These are phyloP conservation scores for Sebastes oblongus DNA, from an alignment of 2,797 vertebrate species.

Conservation along the genomic window DNA sequence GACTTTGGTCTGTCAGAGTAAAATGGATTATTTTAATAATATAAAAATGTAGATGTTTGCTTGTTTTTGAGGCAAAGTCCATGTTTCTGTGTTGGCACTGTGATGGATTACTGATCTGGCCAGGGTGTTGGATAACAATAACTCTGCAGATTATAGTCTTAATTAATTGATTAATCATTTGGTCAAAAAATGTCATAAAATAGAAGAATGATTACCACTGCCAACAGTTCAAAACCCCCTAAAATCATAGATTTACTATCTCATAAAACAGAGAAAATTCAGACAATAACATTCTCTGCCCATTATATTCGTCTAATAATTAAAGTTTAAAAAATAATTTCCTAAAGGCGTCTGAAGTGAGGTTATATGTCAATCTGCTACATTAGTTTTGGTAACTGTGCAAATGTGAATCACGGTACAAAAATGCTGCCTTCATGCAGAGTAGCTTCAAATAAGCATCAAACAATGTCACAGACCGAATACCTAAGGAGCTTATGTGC, in stretches of 20 bases:
- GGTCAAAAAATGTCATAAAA: neutral
- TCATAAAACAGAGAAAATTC: neutral
- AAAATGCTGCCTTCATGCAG: neutral
- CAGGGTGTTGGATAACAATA: neutral
- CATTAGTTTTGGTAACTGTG: neutral
- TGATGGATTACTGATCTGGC: neutral
- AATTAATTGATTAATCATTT: neutral
- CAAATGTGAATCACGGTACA: neutral
- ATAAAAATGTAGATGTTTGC: neutral
- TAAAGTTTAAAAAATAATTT: neutral
- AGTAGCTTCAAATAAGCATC: conserved; percentile 42
- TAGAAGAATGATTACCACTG: neutral
- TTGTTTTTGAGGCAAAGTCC: neutral
- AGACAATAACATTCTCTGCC: no score
- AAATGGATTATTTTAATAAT: neutral
- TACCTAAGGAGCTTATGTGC: conserved; percentile 22
- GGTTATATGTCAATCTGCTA: neutral
- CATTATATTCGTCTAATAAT: neutral
- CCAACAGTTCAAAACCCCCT: neutral
- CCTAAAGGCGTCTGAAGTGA: neutral
- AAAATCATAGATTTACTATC: neutral
- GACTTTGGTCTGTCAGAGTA: neutral
- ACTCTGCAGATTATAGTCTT: neutral
- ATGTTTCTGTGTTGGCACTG: neutral
- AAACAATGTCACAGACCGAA: conserved; percentile 22